Evolutionary conservation across 2,888 invertebrate genomes (phyloP), one percentile per base, ranked within the genome.

Genomic region (Fragum whitleyi): DNA sequence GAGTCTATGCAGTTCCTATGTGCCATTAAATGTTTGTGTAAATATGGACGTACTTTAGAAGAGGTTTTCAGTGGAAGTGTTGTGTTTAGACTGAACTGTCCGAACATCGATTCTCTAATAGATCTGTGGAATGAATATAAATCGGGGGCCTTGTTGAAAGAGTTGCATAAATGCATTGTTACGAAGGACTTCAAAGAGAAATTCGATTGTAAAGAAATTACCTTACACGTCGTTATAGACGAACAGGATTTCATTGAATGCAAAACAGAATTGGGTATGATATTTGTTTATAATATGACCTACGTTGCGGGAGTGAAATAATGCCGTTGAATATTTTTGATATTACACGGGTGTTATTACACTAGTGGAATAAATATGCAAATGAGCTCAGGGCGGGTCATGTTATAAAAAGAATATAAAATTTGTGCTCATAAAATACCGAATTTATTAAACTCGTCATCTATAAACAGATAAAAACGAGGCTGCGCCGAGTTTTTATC

Each of bases 11-110:
- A 80, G 29, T 79, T 86, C 32, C 42, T 88, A 7, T 79, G 85
- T 59, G 80, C 81, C 2, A 86, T 88, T 2, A 88, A 88, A 69
- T 81, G 85, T 28, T 51, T 88, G 47, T 88, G 88, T 74, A 88
- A 87, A 73, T 86, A 89, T 70, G 89, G 87, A 0, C 53, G 89
- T 21, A 83, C 86, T 0, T 71, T 89, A 5, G 87, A 88, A n/a
- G 85, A 89, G 7, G 83, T 89, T 21, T 85, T 76, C 55, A 51
- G 82, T 21, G 89, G 89, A 6, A 89, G 89, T 78, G 82, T 89
- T 0, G 79, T 89, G 11, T 88, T 89, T 69, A 59, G 77, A 14
- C 39, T 89, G 0, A 79, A 86, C 53, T 88, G 89, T 72, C 89
- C 86, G 5, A 85, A 81, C 11, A 51, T 85, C 11, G 75, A 79